Base-by-base conservation (phyloP, 2,113 vertebrate genomes). In the Chitala chitala region DNA sequence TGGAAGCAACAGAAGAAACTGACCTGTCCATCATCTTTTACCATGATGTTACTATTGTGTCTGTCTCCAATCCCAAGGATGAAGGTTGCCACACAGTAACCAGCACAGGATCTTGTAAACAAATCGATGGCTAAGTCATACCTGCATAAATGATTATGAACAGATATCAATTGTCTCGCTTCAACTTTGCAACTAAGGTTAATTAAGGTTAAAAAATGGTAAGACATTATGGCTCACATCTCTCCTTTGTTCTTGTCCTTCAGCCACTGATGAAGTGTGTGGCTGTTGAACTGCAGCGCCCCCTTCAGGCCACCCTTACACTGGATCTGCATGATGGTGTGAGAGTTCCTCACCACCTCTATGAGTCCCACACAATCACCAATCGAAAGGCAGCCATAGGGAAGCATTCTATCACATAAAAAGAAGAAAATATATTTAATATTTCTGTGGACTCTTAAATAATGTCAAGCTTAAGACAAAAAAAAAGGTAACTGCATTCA, bases 41-140 rank as follows among this genome's bases (percentile, higher is more conserved):
- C 96, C 97, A 98, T 99, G 79, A 99, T 99, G 89, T 99, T 99
- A 84, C 96, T 98, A 80, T 99, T 99, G 90, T 99, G 97, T 66
- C 97, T 90, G 83, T 99, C 96, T 80, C 96, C 96, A 73, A 99
- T 99, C 44, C 97, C 96, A 73, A 99, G 86, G 83, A 99, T 98
- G 83, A 99, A 99, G 59, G 96, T 98, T 73, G 96, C 97, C 70
- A 99, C 96, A 75, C 96, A 98, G 84, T 99, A 99, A 73, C 97
- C 97, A 75, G 97, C 97, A 75, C 97, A 99, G 0, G 96, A 99
- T 72, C 96, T 92, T 1, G 96, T 99, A 56, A 99, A 99, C 79
- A 99, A 87, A 85, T 99, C 96, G 82, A 99, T 94, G 77, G 96
- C 96, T 83, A 95, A 85, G 87, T 99, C 96, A 7, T 98, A 99